Evolutionary conservation across 2,113 vertebrate genomes (phyloP).

Genomic region (Raphicerus campestris): DNA sequence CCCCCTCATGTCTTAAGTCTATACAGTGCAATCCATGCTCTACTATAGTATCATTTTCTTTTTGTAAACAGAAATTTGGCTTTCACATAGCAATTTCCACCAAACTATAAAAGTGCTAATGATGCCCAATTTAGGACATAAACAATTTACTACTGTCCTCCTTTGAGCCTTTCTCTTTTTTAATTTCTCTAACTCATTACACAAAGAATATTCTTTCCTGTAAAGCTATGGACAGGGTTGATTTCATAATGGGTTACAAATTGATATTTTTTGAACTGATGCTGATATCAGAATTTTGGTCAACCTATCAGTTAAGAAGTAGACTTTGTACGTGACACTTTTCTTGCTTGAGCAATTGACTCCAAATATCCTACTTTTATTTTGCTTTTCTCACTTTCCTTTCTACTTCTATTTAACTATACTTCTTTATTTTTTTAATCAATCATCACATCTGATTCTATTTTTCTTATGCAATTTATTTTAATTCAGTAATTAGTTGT

Average conservation of each 20-base stretch:
- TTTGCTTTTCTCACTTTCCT: neutral
- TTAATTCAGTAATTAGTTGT: neutral
- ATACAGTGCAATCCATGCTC: neutral
- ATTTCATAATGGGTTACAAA: neutral
- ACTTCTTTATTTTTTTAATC: neutral
- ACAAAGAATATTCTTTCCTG: slow-evolving; percentile 28
- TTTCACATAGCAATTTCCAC: slow-evolving; percentile 38
- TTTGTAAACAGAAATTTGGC: slow-evolving; percentile 45
- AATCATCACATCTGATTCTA: neutral
- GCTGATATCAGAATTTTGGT: neutral
- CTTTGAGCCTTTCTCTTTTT: slow-evolving; percentile 1
- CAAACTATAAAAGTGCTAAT: slow-evolving; percentile 48
- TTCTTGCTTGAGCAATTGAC: neutral
- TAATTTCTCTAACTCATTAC: slow-evolving; percentile 21
- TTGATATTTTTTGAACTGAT: neutral
- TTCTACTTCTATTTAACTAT: neutral
- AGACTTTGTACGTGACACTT: neutral
- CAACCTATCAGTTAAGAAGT: neutral
- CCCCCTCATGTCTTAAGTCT: neutral
- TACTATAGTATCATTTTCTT: neutral
- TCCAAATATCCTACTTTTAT: neutral
- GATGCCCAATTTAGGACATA: slow-evolving; percentile 31
- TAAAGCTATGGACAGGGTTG: neutral
- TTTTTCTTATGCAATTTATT: slow-evolving; percentile 18
- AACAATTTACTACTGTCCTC: slow-evolving; percentile 15